Evolutionary conservation across 1,140 invertebrate species (phyloP).

Genomic region (Cecropterus lyciades): DNA sequence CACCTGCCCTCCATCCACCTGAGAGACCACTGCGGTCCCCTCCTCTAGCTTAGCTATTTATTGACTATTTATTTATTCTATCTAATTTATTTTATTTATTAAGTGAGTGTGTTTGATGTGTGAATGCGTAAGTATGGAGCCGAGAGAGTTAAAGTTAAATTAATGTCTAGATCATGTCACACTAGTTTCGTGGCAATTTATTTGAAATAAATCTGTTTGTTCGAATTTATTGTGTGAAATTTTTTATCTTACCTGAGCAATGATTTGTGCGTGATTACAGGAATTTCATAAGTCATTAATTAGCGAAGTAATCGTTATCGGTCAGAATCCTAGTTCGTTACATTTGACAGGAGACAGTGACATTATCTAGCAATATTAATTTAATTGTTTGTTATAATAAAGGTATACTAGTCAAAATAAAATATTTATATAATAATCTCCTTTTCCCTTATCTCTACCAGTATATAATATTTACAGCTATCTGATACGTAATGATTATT

Average conservation of each 20-base stretch:
- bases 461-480: constrained; percentile 44
- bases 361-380: constrained; percentile 84
- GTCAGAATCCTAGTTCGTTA: constrained; percentile 75
- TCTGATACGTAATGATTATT: constrained; percentile 36
- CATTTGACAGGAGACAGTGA: constrained; percentile 73
- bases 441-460: constrained; percentile 44
- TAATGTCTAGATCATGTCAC: constrained; percentile 84
- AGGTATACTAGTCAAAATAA: constrained; percentile 76
- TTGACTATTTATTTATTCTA: constrained; percentile 84
- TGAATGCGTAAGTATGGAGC: constrained; percentile 78
- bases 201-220: constrained; percentile 83
- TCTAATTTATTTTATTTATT: constrained; percentile 83
- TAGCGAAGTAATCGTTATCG: constrained; percentile 55
- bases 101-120: constrained; percentile 80
- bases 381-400: constrained; percentile 74
- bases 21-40: constrained; percentile 71
- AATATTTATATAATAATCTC: constrained; percentile 67
- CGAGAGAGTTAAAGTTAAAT: constrained; percentile 78
- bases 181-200: constrained; percentile 81
- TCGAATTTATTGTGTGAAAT: constrained; percentile 76
- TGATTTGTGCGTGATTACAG: constrained; percentile 63
- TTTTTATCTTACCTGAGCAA: constrained; percentile 69
- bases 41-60: constrained; percentile 83
- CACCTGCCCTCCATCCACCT: constrained; percentile 70
- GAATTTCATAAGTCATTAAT: constrained; percentile 29